phyloP scores from a whole-genome alignment of 2,797 vertebrate genomes.

The Crenichthys baileyi region DNA sequence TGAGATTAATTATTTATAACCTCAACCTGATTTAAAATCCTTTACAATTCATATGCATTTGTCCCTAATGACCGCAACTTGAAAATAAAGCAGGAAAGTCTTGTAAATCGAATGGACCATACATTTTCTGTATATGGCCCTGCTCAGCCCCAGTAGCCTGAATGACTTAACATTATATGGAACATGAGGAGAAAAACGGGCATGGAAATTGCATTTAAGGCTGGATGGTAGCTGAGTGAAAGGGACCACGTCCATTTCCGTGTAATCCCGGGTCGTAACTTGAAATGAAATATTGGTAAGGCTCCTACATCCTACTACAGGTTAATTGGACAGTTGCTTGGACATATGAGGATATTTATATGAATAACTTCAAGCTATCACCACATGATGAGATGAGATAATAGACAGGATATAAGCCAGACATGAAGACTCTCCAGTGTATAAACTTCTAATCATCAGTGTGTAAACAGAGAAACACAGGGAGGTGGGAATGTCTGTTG shows the following conservation, averaged over 20 bases:
- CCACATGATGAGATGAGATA: neutral
- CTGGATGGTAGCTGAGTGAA: neutral
- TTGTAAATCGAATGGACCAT: too few relatives aligned
- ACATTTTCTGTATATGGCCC: too few relatives aligned
- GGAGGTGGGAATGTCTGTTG: neutral
- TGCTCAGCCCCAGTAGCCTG: neutral
- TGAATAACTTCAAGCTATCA: neutral
- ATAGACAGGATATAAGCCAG: neutral
- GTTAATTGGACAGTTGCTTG: slow-evolving; percentile 31
- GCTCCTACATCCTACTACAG: slow-evolving; percentile 24
- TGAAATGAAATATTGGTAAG: slow-evolving; percentile 41
- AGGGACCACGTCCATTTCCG: neutral
- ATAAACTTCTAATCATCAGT: neutral
- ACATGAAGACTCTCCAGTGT: neutral
- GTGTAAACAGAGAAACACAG: neutral
- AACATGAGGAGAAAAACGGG: neutral
- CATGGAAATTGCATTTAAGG: neutral
- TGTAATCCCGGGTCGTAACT: neutral
- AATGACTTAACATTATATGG: neutral
- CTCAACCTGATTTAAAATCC: too few relatives aligned
- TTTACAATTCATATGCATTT: too few relatives aligned
- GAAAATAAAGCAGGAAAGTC: too few relatives aligned
- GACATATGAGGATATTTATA: slow-evolving; percentile 30
- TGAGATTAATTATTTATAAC: too few relatives aligned
- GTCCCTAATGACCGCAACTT: too few relatives aligned